Conservation (phyloP, 2,797 vertebrate genomes). For the Brachyrhaphis roseni region DNA sequence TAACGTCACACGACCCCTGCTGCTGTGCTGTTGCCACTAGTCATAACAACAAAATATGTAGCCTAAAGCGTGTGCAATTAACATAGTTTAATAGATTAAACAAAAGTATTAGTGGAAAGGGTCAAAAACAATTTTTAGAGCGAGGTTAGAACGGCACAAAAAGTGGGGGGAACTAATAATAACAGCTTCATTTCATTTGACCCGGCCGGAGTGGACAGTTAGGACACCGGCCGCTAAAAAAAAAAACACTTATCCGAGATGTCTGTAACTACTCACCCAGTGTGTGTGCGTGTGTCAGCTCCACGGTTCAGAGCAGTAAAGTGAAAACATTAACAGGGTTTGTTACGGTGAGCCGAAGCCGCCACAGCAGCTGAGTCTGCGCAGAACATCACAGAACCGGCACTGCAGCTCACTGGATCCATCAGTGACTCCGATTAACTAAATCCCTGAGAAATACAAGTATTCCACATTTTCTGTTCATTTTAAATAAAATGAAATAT, state of each 20-base stretch:
- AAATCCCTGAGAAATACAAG: not conserved
- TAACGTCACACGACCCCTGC: not conserved
- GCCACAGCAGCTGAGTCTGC: conserved; percentile 10
- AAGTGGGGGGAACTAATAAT: not conserved
- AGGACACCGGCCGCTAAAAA: not conserved
- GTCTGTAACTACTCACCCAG: conserved; percentile 17
- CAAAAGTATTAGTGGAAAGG: not conserved
- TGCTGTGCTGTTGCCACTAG: not conserved
- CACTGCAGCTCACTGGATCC: not conserved
- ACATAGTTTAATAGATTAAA: not conserved
- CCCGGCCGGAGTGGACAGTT: not conserved
- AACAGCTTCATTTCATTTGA: not conserved
- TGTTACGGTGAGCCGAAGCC: not conserved
- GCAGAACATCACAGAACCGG: not conserved
- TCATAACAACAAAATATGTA: not conserved
- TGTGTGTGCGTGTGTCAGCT: not conserved
- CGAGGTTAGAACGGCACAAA: not conserved
- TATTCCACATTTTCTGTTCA: not conserved
- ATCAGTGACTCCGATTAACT: not conserved
- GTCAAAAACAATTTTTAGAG: not conserved
- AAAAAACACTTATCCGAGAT: not conserved
- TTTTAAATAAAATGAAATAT: not conserved
- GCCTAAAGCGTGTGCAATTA: not conserved
- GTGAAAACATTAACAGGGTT: not conserved
- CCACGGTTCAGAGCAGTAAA: not conserved